phyloP scores from a whole-genome alignment of 2,797 vertebrate species.

The Thunnus albacares region DNA sequence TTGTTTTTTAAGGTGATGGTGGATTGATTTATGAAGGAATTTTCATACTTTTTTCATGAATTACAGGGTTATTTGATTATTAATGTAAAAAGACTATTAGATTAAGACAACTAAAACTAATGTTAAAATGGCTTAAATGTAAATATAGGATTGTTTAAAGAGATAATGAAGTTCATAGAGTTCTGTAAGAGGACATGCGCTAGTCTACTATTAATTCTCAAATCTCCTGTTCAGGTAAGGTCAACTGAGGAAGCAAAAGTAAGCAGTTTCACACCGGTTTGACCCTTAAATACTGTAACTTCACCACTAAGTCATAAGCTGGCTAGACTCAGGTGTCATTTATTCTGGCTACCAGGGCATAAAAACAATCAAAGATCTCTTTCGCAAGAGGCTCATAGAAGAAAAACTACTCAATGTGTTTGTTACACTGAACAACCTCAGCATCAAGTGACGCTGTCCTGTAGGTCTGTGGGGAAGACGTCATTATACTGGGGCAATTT shows the following conservation, averaged over 20 bases:
- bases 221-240: neutral
- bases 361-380: slow-evolving; percentile 24
- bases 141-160: neutral
- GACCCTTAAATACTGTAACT: neutral
- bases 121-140: neutral
- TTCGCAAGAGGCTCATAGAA: neutral
- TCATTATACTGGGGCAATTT: neutral
- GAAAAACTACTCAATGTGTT: slow-evolving; percentile 16
- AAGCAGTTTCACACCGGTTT: slow-evolving; percentile 2
- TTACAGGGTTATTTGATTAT: neutral
- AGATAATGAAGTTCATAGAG: neutral
- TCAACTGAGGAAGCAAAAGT: neutral
- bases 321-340: neutral
- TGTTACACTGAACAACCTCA: neutral
- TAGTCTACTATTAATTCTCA: neutral
- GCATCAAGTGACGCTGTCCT: slow-evolving; percentile 6
- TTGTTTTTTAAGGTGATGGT: neutral
- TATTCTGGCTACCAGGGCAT: neutral
- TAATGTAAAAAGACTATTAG: neutral
- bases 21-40: neutral
- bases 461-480: slow-evolving; percentile 4
- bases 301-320: neutral
- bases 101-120: neutral
- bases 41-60: neutral
- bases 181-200: neutral